Conservation (phyloP, 2,113 vertebrate species). For the Herpailurus yagouaroundi region DNA sequence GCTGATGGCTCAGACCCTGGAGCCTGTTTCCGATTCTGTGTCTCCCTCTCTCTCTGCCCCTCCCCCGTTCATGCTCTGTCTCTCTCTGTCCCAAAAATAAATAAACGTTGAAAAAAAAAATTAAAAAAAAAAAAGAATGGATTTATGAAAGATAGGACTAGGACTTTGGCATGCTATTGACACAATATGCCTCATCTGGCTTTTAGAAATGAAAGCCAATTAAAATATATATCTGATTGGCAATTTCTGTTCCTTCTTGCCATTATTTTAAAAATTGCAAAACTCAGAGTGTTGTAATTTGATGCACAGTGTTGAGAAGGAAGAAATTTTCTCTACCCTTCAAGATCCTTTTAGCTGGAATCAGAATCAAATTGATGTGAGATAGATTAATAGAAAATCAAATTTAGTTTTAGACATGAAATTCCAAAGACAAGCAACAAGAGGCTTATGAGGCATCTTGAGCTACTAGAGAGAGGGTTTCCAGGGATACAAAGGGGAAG, state of each 20-base stretch:
- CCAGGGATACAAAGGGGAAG: not conserved
- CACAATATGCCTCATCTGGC: not conserved
- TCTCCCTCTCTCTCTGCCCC: too few species aligned
- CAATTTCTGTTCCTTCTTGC: not conserved
- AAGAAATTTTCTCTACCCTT: not conserved
- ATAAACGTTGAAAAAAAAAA: too few species aligned
- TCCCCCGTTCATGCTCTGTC: too few species aligned
- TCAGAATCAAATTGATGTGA: not conserved
- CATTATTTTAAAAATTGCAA: not conserved
- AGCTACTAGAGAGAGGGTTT: not conserved
- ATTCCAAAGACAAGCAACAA: not conserved
- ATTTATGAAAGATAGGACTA: constrained; percentile 15
- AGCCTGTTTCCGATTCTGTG: too few species aligned
- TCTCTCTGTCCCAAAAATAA: too few species aligned
- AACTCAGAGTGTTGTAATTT: not conserved
- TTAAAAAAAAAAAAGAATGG: too few species aligned
- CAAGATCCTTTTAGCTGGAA: not conserved
- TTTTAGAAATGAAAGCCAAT: not conserved
- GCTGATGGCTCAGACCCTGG: too few species aligned
- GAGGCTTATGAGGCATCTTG: not conserved
- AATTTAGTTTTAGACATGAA: not conserved
- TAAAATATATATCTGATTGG: not conserved
- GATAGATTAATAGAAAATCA: not conserved
- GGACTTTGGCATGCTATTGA: not conserved
- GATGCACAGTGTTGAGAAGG: not conserved